Evolutionary conservation across 2,888 invertebrate genomes (phyloP).

Genomic region (Helicoverpa assulta): DNA sequence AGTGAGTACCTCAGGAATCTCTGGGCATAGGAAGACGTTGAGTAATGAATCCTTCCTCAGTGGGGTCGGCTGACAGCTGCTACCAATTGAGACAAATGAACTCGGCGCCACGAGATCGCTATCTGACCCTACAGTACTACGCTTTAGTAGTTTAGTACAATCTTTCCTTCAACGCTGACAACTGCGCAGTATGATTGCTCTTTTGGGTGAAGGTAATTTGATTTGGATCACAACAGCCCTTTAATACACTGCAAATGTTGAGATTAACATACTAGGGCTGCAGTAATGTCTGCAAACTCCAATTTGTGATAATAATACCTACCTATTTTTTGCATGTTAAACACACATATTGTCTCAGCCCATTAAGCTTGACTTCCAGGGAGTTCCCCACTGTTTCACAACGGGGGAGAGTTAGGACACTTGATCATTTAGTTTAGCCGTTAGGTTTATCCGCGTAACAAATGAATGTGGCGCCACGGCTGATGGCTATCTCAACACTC

Average conservation of each 20-base stretch:
- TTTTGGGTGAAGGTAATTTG: slow-evolving; percentile 26
- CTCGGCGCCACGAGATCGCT: slow-evolving; percentile 77
- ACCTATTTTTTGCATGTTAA: not conserved
- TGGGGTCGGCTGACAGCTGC: slow-evolving; percentile 74
- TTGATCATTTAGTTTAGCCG: slow-evolving; percentile 13
- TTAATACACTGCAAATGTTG: not conserved
- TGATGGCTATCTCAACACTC: slow-evolving; percentile 46
- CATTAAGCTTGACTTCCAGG: slow-evolving; percentile 9
- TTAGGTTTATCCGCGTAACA: slow-evolving; percentile 10
- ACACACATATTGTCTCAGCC: not conserved
- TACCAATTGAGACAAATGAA: slow-evolving; percentile 85
- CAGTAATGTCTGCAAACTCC: not conserved
- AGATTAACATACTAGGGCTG: not conserved
- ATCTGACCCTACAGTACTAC: slow-evolving; percentile 54
- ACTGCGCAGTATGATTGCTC: slow-evolving; percentile 30
- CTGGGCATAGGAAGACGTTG: slow-evolving; percentile 53
- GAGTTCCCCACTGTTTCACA: slow-evolving; percentile 22
- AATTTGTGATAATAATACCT: not conserved
- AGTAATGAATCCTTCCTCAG: slow-evolving; percentile 56
- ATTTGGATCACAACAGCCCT: not conserved
- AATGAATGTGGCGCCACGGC: slow-evolving; percentile 43
- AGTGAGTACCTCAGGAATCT: slow-evolving; percentile 53
- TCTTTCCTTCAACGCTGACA: slow-evolving; percentile 35
- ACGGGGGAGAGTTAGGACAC: not conserved
- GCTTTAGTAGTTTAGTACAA: slow-evolving; percentile 5